These are phyloP conservation scores for Gortyna flavago DNA, from an alignment of 2,888 invertebrate genomes.

Conservation along the genomic window DNA sequence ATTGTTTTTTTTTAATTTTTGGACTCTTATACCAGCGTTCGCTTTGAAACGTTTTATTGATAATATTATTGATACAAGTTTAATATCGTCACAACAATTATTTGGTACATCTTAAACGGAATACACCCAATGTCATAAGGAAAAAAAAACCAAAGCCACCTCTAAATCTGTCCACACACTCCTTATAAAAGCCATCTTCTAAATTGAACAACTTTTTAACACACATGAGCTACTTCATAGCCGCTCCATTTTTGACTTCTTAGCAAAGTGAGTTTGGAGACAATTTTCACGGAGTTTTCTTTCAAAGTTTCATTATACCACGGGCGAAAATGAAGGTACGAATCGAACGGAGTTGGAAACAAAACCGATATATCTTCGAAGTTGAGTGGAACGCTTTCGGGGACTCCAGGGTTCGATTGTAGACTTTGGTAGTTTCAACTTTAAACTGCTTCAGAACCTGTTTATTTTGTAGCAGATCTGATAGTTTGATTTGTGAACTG, in stretches of 20 bases:
- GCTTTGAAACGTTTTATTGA: background rate
- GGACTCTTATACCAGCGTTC: background rate
- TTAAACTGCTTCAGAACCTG: constrained; percentile 73
- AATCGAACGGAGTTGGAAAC: constrained; percentile 78
- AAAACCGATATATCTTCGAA: constrained; percentile 82
- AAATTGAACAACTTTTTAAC: constrained; percentile 57
- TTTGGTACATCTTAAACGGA: background rate
- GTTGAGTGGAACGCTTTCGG: constrained; percentile 66
- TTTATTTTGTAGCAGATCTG: constrained; percentile 65
- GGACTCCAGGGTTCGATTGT: constrained; percentile 67
- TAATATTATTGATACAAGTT: background rate
- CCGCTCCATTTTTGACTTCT: constrained; percentile 63
- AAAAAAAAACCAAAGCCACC: constrained; percentile 16
- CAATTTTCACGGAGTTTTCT: constrained; percentile 68
- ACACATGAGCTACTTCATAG: constrained; percentile 55
- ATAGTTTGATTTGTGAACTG: constrained; percentile 66
- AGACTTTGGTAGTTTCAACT: constrained; percentile 76
- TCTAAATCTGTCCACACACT: constrained; percentile 42
- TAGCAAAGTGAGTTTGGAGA: constrained; percentile 66
- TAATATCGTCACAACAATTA: background rate
- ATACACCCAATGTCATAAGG: background rate
- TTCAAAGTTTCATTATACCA: constrained; percentile 74
- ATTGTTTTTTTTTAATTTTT: background rate
- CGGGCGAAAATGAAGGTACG: constrained; percentile 73
- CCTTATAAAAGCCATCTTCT: constrained; percentile 35